Base-by-base conservation (phyloP, 2,113 vertebrate species). In the Aspidoscelis tigris region DNA sequence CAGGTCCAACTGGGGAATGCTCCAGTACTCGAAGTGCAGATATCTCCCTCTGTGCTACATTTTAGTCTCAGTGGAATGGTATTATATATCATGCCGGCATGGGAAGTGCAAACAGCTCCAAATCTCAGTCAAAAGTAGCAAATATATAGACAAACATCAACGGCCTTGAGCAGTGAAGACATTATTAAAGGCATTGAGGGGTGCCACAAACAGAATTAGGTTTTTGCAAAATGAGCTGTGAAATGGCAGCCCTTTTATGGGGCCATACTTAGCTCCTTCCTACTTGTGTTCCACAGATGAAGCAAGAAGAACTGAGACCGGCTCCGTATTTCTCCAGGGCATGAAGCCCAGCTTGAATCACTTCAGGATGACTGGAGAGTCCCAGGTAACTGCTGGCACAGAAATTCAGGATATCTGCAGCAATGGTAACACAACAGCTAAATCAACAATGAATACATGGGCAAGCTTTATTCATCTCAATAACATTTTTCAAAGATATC, bases 271-370 rank as follows among this genome's bases (percentile, higher is more conserved):
- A 26, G 1, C 16, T 33, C 21, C 3, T 0, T 20, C 2, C 47
- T 92, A 99, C 99, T 97, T 99, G 99, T 7, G 99, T 99, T 83
- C 99, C 98, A 68, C 99, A 99, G 94, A 99, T 99, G 95, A 99
- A 99, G 18, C 98, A 95, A 61, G 98, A 97, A 0, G 98, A 99
- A 93, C 98, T 99, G 66, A 99, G 92, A 22, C 99, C 98, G 0
- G 99, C 98, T 4, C 99, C 99, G 3, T 98, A 97, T 10, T 95
- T 84, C 88, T 97, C 93, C n/a, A 99, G 93, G 5, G 97, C 96
- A 4, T 97, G 95, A 7, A 97, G 93, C 3, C 97, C 97, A 0
- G 98, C 97, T 55, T 96, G 95, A 88, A 99, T 96, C 86, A 99
- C 98, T 74, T 97, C 97, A 0, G 98, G 98, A 74, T 99, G 98